Evolutionary conservation across 2,888 invertebrate species (phyloP), one percentile per base, ranked within the genome.

Genomic region (Dinocampus coccinellae): DNA sequence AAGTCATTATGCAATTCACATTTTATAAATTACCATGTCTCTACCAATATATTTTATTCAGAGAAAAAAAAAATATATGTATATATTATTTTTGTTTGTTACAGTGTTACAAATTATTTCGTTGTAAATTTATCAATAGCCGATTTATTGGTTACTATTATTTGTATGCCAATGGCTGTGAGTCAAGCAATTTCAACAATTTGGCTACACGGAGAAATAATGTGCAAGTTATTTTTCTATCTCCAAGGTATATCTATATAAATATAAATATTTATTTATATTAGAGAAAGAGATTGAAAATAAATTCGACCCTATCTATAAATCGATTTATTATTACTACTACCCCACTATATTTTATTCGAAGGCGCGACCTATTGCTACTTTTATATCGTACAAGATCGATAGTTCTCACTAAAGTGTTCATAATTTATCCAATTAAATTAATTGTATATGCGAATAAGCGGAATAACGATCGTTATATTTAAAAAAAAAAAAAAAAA

Each of bases 151-250:
- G 93, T 94, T 78, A 93, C 93, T 0, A 83, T 92, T 75, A 91
- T 94, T 80, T 93, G 94, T 83, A 94, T 94, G 93, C 94, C 93
- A 0, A 91, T 92, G 77, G 92, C 93, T 75, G 92, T 93, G 57
- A 92, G 92, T 73, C 91, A 92, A 83, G 91, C 93, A 0, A 91
- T 93, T 74, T 92, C 93, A 0, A 88, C 92, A 62, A 89, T 92
- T 13, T 94, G 94, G 93, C 89, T 91, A 81, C 92, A 94, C 79
- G 94, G 94, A 0, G 91, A 92, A 77, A 88, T 91, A 68, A 91
- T 93, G 90, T 95, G 95, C 89, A 93, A 93, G 85, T 90, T 92
- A 68, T 90, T 91, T 52, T 91, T 91, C 82, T 94, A 93, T 81
- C 84, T 94, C 47, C 94, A 94, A 90, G 93, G 94, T 94, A 87